phyloP scores from a whole-genome alignment of 2,888 invertebrate species.

The Thymelicus lineola region DNA sequence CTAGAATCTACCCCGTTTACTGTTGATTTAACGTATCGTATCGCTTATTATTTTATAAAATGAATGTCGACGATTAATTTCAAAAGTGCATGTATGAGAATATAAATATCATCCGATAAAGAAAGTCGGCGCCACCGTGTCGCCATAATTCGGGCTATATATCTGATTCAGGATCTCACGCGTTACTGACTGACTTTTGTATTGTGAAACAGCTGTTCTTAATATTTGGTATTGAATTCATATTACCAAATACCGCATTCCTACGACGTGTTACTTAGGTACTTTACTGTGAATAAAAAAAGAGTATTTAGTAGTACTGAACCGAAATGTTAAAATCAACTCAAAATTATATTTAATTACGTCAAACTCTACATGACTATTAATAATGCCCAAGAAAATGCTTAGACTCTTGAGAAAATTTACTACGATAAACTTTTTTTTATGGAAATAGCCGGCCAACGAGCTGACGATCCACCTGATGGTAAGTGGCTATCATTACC shows the following conservation, averaged over 20 bases:
- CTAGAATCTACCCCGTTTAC: constrained; percentile 6
- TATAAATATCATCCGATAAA: constrained; percentile 42
- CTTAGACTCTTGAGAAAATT: too few relatives aligned
- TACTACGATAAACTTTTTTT: too few relatives aligned
- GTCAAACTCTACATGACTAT: too few relatives aligned
- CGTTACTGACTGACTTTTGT: constrained; percentile 54
- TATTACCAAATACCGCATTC: constrained; percentile 15
- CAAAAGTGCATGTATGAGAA: constrained; percentile 63
- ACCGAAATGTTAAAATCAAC: too few relatives aligned
- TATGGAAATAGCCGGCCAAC: too few relatives aligned
- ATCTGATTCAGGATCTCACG: constrained; percentile 72
- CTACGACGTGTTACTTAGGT: constrained; percentile 14
- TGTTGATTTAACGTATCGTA: constrained; percentile 9
- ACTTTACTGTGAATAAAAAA: neutral
- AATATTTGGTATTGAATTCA: constrained; percentile 17
- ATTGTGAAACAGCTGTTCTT: constrained; percentile 39
- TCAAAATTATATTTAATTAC: too few relatives aligned
- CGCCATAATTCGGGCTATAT: constrained; percentile 69
- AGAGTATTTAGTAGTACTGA: too few relatives aligned
- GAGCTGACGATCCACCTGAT: too few relatives aligned
- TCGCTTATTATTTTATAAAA: constrained; percentile 21
- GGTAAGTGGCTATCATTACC: too few relatives aligned
- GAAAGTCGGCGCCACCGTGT: constrained; percentile 62
- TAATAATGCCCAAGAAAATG: too few relatives aligned
- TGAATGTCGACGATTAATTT: constrained; percentile 50